These are phyloP conservation scores for Chymomyza amoena DNA, from an alignment of 2,888 invertebrate genomes.

Conservation along the genomic window DNA sequence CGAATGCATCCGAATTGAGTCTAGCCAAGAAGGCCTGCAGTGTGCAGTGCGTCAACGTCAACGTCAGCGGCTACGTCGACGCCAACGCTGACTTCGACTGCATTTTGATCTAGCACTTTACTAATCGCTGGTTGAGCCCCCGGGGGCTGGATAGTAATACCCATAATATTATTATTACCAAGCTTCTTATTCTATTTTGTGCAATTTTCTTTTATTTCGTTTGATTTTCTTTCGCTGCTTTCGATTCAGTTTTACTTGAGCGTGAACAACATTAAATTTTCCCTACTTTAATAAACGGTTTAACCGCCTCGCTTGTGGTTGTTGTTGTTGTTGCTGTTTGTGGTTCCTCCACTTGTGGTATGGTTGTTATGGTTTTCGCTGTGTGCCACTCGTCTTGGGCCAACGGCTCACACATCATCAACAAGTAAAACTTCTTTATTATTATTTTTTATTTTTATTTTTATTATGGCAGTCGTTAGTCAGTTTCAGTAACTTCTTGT, in stretches of 20 bases:
- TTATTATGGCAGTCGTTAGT: constrained; percentile 19
- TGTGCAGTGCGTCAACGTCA: background rate
- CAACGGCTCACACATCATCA: constrained; percentile 44
- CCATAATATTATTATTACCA: constrained; percentile 16
- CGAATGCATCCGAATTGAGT: constrained; percentile 38
- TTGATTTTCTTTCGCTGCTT: constrained; percentile 50
- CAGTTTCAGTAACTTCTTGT: background rate
- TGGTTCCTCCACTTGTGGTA: constrained; percentile 5
- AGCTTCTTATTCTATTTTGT: constrained; percentile 29
- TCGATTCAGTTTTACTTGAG: constrained; percentile 68
- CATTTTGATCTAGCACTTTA: background rate
- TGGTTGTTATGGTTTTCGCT: constrained; percentile 17
- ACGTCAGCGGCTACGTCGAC: background rate
- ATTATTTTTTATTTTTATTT: constrained; percentile 43
- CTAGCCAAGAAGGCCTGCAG: background rate
- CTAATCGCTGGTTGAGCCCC: background rate
- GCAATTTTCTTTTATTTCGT: constrained; percentile 46
- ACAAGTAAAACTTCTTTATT: constrained; percentile 70
- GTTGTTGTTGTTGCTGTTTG: constrained; percentile 14
- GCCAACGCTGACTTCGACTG: background rate
- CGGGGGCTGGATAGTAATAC: background rate
- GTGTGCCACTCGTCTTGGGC: constrained; percentile 42
- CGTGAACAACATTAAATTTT: constrained; percentile 66
- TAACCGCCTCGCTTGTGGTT: constrained; percentile 26
- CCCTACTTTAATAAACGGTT: constrained; percentile 67